Evolutionary conservation across 2,113 vertebrate species (phyloP).

Genomic region (Scatophagus argus): DNA sequence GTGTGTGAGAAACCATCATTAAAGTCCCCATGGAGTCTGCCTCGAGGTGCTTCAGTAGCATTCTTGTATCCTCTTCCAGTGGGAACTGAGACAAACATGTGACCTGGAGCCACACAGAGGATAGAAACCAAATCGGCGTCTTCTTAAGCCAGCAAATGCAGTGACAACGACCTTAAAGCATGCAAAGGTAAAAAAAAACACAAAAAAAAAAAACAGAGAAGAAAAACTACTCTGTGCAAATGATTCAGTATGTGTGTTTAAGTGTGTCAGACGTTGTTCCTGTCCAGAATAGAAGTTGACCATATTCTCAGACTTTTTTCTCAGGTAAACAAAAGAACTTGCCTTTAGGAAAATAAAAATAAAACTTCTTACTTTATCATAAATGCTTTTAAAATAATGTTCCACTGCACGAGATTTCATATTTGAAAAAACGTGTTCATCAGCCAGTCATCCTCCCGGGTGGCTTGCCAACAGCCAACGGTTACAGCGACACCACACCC

Average conservation of each 20-base stretch:
- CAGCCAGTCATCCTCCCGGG: conserved; percentile 6
- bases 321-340: background rate
- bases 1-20: conserved; percentile 30
- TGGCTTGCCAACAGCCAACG: conserved; percentile 52
- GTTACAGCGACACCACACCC: conserved; percentile 46
- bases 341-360: background rate
- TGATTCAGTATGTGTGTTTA: background rate
- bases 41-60: conserved; percentile 16
- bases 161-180: background rate
- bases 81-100: conserved; percentile 16
- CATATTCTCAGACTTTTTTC: background rate
- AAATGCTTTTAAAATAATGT: background rate
- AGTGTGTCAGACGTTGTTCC: background rate
- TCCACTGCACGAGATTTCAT: background rate
- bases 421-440: conserved; percentile 41
- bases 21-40: conserved; percentile 7
- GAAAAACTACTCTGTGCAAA: background rate
- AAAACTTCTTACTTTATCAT: background rate
- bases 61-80: conserved; percentile 41
- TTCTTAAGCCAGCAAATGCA: background rate
- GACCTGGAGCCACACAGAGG: conserved; percentile 3
- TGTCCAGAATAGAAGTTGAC: background rate
- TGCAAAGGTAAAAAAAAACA: background rate
- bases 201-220: background rate
- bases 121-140: background rate